Base-by-base conservation (phyloP, 2,888 invertebrate species). In the Tinea pellionella region DNA sequence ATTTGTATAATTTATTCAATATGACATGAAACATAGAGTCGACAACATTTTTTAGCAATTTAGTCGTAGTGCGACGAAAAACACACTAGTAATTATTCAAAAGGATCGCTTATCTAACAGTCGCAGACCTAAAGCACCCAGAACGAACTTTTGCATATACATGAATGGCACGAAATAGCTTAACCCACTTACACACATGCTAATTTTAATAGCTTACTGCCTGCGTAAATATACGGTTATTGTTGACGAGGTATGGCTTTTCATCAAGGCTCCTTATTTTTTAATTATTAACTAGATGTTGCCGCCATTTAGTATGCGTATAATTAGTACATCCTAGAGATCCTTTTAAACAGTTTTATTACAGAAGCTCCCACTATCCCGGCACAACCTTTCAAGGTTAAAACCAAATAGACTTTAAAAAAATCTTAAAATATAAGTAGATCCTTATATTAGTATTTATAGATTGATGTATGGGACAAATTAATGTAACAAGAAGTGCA, bases 61-160 rank as follows among this genome's bases (percentile, higher is more conserved):
- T 41, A 41, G 2, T 41, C 47, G n/a, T 47, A 47, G 6, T 47
- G 47, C 47, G 47, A 47, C 47, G 47, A 55, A 55, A 55, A 55
- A 55, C 55, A 55, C 55, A 29, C 24, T 29, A 55, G 55, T 55
- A 8, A 55, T 24, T 55, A 55, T 55, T 55, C 55, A 55, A 16
- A 55, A 55, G 55, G 55, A 29, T 55, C 55, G 19, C 55, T 55
- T 55, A 55, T 55, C 55, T 55, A 55, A 24, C 55, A 55, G 55
- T 55, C 55, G 55, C 55, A 55, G 55, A 19, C 24, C 47, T 13
- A 18, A 18, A 37, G 19, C n/a, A n/a, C 55, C 55, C n/a, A n/a
- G 24, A 16, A 24, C 3, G 18, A 24, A 55, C 24, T 55, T 55
- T 19, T 55, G n/a, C 55, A 55, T 55, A 55, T 55, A 55, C 55